Conservation (phyloP, 2,113 vertebrate species). For the Gallinago undulata region DNA sequence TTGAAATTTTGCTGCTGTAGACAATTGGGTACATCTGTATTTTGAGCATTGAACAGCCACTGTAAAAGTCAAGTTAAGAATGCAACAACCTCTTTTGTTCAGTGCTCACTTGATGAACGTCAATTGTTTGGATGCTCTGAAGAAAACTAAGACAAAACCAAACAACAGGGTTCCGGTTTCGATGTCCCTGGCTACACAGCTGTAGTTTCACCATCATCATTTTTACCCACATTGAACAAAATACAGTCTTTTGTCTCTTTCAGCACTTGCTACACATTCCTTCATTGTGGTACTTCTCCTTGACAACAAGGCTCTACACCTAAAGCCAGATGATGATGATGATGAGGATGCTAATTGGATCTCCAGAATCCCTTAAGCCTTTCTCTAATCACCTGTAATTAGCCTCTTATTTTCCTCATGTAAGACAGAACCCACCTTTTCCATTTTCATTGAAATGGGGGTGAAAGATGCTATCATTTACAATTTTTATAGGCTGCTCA, state of each 20-base stretch:
- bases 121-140: not conserved
- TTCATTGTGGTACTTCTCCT: not conserved
- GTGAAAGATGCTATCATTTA: not conserved
- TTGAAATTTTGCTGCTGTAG: not conserved
- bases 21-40: not conserved
- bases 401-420: not conserved
- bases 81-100: not conserved
- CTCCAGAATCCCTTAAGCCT: not conserved
- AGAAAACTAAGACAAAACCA: not conserved
- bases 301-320: not conserved
- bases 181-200: not conserved
- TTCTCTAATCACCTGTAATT: not conserved
- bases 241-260: not conserved
- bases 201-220: not conserved
- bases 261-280: not conserved
- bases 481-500: not conserved
- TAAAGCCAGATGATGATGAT: not conserved
- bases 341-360: not conserved
- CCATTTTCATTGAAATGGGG: not conserved
- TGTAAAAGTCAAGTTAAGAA: not conserved
- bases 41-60: not conserved
- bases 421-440: not conserved
- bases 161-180: not conserved
- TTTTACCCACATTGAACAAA: not conserved
- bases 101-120: not conserved